Base-by-base conservation (phyloP, 2,888 invertebrate species). In the Megaustenia siamemsis region DNA sequence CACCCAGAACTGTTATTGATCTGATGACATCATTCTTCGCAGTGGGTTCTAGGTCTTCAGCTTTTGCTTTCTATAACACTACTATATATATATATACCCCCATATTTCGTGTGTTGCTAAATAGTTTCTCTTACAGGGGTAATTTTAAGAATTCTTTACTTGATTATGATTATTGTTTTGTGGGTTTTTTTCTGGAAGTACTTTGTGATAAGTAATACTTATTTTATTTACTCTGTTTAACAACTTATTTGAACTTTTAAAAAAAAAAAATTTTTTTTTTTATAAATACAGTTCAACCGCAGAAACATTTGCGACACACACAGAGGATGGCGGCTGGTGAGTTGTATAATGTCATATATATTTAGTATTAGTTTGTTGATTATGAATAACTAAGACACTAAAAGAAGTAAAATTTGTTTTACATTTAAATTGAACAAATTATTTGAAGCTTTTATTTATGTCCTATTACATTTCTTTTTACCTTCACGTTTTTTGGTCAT, bases 1-100 rank as follows among this genome's bases (percentile, higher is more conserved):
- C 66, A 45, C 38, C 66, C 68, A 79, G 79, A 43, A n/a, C 63
- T 45, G 43, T 6, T 66, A 66, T 68, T 79, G 79, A 68, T 79
- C 68, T 4, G 79, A 79, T 79, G 79, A 79, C 79, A 68, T 79
- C 79, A 79, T 66, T 63, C 68, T 24, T 79, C 45, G 79, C 66
- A 79, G 68, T 63, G 43, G 45, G 79, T 79, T 68, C 68, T 63
- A 43, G 79, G 66, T 68, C 79, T 28, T 28, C 71, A 28, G 56
- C 35, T 32, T 18, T 18, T 5, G 8, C 28, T 45, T 15, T 45
- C 75, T 32, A n/a, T n/a, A n/a, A n/a, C n/a, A n/a, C n/a, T n/a
- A n/a, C n/a, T n/a, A n/a, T n/a, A n/a, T n/a, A n/a, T 5, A 43
- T 69, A 24, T 2, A 24, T n/a, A 38, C 24, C 18, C 8, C 1